Base-by-base conservation (phyloP, 2,888 invertebrate species). In the Andrena trimmerana region DNA sequence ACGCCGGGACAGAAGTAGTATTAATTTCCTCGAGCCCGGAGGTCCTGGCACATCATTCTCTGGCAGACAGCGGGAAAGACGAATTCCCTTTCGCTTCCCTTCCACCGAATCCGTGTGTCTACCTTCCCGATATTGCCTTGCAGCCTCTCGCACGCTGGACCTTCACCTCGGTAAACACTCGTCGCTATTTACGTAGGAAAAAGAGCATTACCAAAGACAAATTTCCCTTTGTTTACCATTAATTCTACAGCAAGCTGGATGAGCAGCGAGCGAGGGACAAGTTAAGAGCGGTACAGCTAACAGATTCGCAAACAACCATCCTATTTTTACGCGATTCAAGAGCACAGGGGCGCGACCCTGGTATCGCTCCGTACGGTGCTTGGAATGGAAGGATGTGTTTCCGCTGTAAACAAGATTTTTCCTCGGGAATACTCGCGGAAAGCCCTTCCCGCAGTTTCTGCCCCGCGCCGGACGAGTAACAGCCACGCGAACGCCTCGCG, bases 11-110 rank as follows among this genome's bases (percentile, higher is more conserved):
- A 88, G 86, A 86, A 88, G 86, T 87, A 86, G 90, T 91, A 90
- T 91, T 91, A 90, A 91, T 91, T 91, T 90, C 89, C 87, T 82
- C 77, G 73, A 82, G 83, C 87, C 90, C 84, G 78, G 81, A 86
- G 87, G 85, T 85, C 78, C 79, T 76, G 80, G 73, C 74, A 78
- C 87, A 89, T 91, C 87, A 87, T 89, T 89, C 85, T 84, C 83
- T 75, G 74, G 66, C 77, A 85, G 85, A 84, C 86, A 84, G 71
- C 78, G 71, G 78, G 78, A 83, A 81, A 81, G 83, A 86, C 80
- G 78, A 82, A 72, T 73, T 72, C 80, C 71, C 48, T 78, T 82
- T 85, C 75, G 71, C 54, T 65, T 76, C 79, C 62, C 71, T 69
- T 69, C 65, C 16, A 16, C 73, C 60, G 50, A 50, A 48, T 50